Evolutionary conservation across 2,888 invertebrate species (phyloP).

Genomic region (Lochmaea capreae): DNA sequence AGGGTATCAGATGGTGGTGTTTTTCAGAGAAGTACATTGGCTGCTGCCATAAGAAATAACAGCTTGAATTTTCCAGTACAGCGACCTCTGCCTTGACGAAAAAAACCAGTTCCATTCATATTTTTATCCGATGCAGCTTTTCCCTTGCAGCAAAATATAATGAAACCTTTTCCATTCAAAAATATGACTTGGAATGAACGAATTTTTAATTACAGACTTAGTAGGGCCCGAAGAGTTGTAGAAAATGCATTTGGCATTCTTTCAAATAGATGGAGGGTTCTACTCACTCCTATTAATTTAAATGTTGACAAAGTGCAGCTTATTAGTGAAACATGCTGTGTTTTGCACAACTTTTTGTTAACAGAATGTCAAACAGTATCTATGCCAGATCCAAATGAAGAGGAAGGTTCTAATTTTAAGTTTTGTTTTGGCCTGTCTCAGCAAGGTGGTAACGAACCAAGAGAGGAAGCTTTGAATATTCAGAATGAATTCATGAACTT

Average conservation of each 20-base stretch:
- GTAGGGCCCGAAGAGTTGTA: constrained; percentile 26
- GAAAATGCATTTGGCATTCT: constrained; percentile 44
- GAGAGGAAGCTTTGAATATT: too few relatives aligned
- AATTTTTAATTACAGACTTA: constrained; percentile 32
- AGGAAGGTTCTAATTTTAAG: too few relatives aligned
- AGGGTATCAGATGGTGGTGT: background rate
- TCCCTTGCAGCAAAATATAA: constrained; percentile 14
- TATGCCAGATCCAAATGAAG: too few relatives aligned
- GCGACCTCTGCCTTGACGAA: background rate
- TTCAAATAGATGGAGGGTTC: background rate
- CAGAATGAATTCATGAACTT: too few relatives aligned
- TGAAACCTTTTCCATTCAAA: constrained; percentile 24
- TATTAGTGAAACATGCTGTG: background rate
- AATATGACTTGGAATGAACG: background rate
- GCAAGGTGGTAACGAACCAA: too few relatives aligned
- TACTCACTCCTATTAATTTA: background rate
- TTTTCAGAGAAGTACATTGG: background rate
- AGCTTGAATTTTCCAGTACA: background rate
- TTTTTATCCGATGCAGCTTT: constrained; percentile 29
- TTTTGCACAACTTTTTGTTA: background rate
- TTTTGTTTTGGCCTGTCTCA: too few relatives aligned
- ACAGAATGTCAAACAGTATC: too few relatives aligned
- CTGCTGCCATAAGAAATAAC: background rate
- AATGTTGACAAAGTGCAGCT: background rate
- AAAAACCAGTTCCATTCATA: constrained; percentile 7